A percentile compares a stretch with the other conserved stretches of the same genome.
Evolutionary conservation across 2,797 vertebrate species (phyloP).

Genomic region (Siniperca obscura): DNA sequence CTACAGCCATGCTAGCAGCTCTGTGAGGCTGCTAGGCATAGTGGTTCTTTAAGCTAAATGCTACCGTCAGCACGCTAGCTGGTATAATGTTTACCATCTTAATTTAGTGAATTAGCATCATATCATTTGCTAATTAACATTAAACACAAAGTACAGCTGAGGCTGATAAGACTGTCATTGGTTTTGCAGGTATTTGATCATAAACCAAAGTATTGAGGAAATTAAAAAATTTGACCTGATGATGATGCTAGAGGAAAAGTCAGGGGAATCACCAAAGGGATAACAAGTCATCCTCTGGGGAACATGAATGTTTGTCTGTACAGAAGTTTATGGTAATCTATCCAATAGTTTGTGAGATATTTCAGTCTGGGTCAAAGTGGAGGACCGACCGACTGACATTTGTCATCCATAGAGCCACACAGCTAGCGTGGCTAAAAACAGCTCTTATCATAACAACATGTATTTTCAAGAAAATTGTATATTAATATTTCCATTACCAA

Average conservation of each 20-base stretch:
- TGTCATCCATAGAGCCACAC: background rate
- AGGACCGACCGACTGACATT: background rate
- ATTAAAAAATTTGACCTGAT: background rate
- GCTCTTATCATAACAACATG: background rate
- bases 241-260: background rate
- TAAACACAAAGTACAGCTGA: no score
- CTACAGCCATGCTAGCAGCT: conserved; percentile 2
- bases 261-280: background rate
- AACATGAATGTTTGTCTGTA: background rate
- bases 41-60: background rate
- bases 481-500: conserved; percentile 18
- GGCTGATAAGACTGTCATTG: no score
- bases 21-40: background rate
- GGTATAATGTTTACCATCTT: no score
- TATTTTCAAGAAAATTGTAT: conserved; percentile 1
- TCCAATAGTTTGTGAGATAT: background rate
- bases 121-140: no score
- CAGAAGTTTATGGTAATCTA: background rate
- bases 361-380: background rate
- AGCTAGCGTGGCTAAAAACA: conserved; percentile 6
- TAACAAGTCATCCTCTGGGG: background rate
- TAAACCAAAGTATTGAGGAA: background rate
- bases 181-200: background rate
- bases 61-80: background rate
- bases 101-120: no score